Evolutionary conservation across 2,888 invertebrate species (phyloP), one percentile per base, ranked within the genome.

Genomic region (Polietes domitor): DNA sequence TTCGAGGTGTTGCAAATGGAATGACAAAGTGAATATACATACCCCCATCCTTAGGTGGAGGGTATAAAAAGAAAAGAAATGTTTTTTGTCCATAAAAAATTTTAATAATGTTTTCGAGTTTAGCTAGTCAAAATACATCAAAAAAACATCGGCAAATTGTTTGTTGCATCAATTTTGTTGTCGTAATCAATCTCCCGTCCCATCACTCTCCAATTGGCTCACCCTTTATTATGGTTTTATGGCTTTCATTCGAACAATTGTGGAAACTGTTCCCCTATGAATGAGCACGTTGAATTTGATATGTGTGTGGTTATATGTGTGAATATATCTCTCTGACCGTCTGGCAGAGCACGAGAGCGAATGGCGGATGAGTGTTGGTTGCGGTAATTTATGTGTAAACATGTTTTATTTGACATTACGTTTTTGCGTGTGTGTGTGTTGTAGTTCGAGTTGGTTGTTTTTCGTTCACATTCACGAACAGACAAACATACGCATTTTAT

Each of bases 321-420:
- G 58, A 12, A 26, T 58, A 15, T 12, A 17, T 17, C 7, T 32
- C 32, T 32, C 32, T 37, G 9, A n/a, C 32, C 32, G 9, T 32
- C 9, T 47, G 47, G 5, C 1, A 15, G 47, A n/a, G 47, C 43
- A 6, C 21, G 47, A 41, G 0, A 55, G n/a, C 21, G 32, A 26
- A 50, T 53, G 28, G 15, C 50, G 26, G 47, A 41, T 43, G 68
- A 24, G 21, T 28, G 19, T 28, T 26, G 26, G 58, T 41, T 82
- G 50, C 82, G 79, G 78, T 87, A 86, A 87, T 89, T 89, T 89
- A 88, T 88, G 88, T 87, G 86, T 79, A 84, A 86, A 87, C 87
- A 87, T 87, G 86, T 88, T 88, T 89, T 87, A 89, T 89, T 89
- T 87, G 89, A 87, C 88, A 86, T 88, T 82, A 9, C 5, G 55